Evolutionary conservation across 2,888 invertebrate genomes (phyloP).

Genomic region (Drosophila nr. perissopoda): DNA sequence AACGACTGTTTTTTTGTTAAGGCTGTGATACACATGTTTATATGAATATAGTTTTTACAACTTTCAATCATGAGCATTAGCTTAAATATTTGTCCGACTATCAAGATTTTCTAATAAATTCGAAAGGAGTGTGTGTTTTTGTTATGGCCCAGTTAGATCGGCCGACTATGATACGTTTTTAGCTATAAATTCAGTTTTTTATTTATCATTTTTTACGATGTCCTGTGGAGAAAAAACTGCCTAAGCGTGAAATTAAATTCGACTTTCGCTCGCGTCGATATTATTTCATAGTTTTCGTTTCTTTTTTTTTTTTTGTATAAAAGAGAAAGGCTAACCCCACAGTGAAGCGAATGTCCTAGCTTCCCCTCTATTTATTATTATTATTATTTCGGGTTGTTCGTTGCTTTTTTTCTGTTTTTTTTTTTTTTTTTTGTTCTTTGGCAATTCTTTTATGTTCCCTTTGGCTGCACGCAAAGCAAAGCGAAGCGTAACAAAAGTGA

Average conservation of each 20-base stretch:
- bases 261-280: conserved; percentile 55
- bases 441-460: conserved; percentile 46
- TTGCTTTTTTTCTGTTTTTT: conserved; percentile 20
- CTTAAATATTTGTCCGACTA: background rate
- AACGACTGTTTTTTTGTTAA: background rate
- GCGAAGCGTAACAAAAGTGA: conserved; percentile 64
- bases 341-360: conserved; percentile 20
- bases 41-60: background rate
- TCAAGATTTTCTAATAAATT: conserved; percentile 11
- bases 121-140: conserved; percentile 10
- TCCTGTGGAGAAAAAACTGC: conserved; percentile 40
- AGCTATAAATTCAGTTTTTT: conserved; percentile 55
- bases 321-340: conserved; percentile 9
- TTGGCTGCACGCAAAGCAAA: conserved; percentile 61
- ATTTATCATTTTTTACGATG: conserved; percentile 37
- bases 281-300: conserved; percentile 55
- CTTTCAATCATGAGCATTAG: background rate
- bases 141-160: conserved; percentile 15
- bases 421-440: conserved; percentile 15
- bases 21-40: background rate
- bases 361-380: conserved; percentile 42
- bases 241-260: conserved; percentile 77
- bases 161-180: conserved; percentile 8
- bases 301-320: conserved; percentile 7
- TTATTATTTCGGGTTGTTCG: conserved; percentile 17